Evolutionary conservation across 1,140 invertebrate species (phyloP).

Genomic region (Copidosoma floridanum): DNA sequence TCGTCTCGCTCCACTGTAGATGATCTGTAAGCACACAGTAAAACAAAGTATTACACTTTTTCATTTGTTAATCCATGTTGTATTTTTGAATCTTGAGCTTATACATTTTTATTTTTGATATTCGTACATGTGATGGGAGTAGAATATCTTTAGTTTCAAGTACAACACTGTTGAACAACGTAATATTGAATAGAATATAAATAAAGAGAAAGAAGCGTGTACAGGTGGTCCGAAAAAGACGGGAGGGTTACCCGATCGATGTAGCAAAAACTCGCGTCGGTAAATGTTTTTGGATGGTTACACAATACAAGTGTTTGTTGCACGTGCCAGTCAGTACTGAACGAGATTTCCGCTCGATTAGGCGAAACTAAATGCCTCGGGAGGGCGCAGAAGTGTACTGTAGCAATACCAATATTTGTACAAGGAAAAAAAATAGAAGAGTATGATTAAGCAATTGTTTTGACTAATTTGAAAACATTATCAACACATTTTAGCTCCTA

Average conservation of each 20-base stretch:
- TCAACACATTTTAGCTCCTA: too few species aligned
- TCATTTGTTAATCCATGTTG: too few species aligned
- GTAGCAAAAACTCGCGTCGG: background rate
- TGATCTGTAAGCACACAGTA: background rate
- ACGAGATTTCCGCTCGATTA: slow-evolving; percentile 18
- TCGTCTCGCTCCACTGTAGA: background rate
- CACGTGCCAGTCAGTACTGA: background rate
- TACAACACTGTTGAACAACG: too few species aligned
- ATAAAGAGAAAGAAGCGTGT: too few species aligned
- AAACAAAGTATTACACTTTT: background rate
- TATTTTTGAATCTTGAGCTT: too few species aligned
- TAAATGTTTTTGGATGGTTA: slow-evolving; percentile 9
- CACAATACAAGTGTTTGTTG: background rate
- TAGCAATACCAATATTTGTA: slow-evolving; percentile 11
- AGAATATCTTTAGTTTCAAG: too few species aligned
- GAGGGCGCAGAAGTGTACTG: background rate
- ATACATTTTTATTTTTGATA: too few species aligned
- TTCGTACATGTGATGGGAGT: too few species aligned
- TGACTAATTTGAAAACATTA: too few species aligned
- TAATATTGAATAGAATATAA: too few species aligned
- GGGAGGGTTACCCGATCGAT: slow-evolving; percentile 16
- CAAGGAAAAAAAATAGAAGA: too few species aligned
- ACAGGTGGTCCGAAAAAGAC: background rate
- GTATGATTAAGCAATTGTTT: too few species aligned
- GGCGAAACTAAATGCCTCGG: slow-evolving; percentile 7